Evolutionary conservation across 2,797 vertebrate genomes (phyloP), one percentile per base, ranked within the genome.

Genomic region (Darevskia mixta): DNA sequence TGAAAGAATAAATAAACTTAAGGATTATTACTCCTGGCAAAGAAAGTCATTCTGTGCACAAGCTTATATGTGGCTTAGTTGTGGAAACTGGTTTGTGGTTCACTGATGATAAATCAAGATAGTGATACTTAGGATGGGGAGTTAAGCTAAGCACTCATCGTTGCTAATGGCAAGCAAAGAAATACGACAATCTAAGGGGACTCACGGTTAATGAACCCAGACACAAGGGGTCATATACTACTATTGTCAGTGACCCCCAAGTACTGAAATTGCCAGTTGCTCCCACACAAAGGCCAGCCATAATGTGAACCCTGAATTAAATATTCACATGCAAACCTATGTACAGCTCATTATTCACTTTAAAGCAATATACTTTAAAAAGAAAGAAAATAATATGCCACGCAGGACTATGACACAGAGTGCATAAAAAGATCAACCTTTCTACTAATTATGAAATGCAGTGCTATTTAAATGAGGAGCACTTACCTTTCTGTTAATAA

Each of bases 261-360:
- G 38, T 67, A 69, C 8, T 55, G 25, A 20, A 86, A 71, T 45
- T 82, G 49, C 25, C 72, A 71, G 3, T 69, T 79, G 79, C 55
- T 64, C 18, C 77, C 25, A 25, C 18, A 11, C 41, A 88, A 64
- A 82, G 77, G 29, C 13, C 85, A 88, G 49, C 25, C 55, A 83
- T 80, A 78, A 64, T 78, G 55, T 81, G 77, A 81, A 17, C 67
- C 29, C 15, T 23, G 38, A 43, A 83, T 81, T 91, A 84, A 89
- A 77, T 89, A 87, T 91, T 84, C 55, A 85, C 85, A 25, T 41
- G 11, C 72, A 89, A 64, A 38, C 23, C 71, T 84, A 77, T 81
- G 71, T 43, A 85, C 6, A 20, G n/a, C 45, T 85, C 64, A 78
- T 87, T 84, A 80, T 85, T 79, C 38, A 84, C 29, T 55, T 38